These are phyloP conservation scores for Melanocharis versteri DNA, from an alignment of 2,113 vertebrate species.

Conservation along the genomic window DNA sequence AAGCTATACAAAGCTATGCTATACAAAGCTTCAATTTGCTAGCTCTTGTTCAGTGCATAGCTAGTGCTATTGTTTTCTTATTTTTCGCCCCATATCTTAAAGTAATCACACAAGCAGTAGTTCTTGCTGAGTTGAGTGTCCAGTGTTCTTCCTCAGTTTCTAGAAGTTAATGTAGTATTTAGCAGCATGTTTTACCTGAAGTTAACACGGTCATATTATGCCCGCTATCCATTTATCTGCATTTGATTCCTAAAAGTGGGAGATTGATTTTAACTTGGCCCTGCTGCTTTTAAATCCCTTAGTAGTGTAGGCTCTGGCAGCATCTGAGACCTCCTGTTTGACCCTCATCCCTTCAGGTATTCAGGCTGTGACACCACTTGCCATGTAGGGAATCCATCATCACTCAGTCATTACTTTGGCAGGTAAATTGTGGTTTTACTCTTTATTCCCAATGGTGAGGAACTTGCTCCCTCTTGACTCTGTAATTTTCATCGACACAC, in stretches of 20 bases:
- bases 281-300: constrained; percentile 30
- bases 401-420: neutral
- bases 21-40: neutral
- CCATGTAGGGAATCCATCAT: neutral
- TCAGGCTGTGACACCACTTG: neutral
- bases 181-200: neutral
- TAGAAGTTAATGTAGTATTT: neutral
- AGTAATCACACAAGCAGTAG: neutral
- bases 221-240: neutral
- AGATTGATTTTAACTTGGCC: constrained; percentile 17
- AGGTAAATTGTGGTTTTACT: neutral
- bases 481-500: neutral
- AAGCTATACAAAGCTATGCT: too few relatives aligned
- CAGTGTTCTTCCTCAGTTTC: neutral
- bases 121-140: neutral
- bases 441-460: neutral
- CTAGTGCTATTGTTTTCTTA: neutral
- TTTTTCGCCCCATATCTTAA: neutral
- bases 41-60: neutral
- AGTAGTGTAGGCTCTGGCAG: neutral
- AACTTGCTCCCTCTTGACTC: neutral
- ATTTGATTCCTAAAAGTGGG: neutral
- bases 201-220: neutral
- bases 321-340: neutral
- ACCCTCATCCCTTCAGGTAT: constrained; percentile 5